A percentile compares a stretch with the other conserved stretches of the same genome.
Evolutionary conservation across 2,888 invertebrate species (phyloP).

Genomic region (Teleogryllus oceanicus): DNA sequence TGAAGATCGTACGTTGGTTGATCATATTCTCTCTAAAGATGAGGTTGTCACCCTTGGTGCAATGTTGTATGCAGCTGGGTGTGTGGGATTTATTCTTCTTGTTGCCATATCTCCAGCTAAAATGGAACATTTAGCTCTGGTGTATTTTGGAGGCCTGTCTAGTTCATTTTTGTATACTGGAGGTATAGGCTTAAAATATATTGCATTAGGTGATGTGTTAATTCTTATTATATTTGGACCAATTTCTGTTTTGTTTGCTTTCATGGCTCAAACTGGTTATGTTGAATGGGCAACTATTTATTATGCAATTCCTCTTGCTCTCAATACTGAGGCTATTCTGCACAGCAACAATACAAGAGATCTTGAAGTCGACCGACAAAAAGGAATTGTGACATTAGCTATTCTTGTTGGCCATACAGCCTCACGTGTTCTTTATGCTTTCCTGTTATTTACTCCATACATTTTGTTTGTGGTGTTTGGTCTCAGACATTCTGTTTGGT

Average conservation of each 20-base stretch:
- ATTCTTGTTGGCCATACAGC: slow-evolving; percentile 87
- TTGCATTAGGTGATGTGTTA: slow-evolving; percentile 88
- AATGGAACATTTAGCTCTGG: slow-evolving; percentile 90
- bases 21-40: slow-evolving; percentile 78
- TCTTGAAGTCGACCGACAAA: slow-evolving; percentile 79
- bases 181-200: slow-evolving; percentile 92
- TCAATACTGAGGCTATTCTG: slow-evolving; percentile 92
- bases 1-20: slow-evolving; percentile 92
- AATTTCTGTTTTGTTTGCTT: slow-evolving; percentile 88
- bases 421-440: slow-evolving; percentile 85
- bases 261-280: slow-evolving; percentile 85
- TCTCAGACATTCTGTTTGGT: slow-evolving; percentile 81
- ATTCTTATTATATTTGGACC: slow-evolving; percentile 92
- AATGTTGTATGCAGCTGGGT: slow-evolving; percentile 81
- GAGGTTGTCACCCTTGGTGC: slow-evolving; percentile 86
- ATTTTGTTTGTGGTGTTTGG: slow-evolving; percentile 83
- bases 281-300: slow-evolving; percentile 88
- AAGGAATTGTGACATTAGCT: slow-evolving; percentile 92
- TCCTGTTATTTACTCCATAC: slow-evolving; percentile 86
- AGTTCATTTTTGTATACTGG: slow-evolving; percentile 96
- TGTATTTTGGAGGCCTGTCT: slow-evolving; percentile 92
- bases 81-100: slow-evolving; percentile 73
- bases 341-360: slow-evolving; percentile 95
- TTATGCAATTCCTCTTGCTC: slow-evolving; percentile 88
- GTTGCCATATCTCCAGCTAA: slow-evolving; percentile 80